Evolutionary conservation across 2,888 invertebrate species (phyloP), one percentile per base, ranked within the genome.

Genomic region (Acleris emargana): DNA sequence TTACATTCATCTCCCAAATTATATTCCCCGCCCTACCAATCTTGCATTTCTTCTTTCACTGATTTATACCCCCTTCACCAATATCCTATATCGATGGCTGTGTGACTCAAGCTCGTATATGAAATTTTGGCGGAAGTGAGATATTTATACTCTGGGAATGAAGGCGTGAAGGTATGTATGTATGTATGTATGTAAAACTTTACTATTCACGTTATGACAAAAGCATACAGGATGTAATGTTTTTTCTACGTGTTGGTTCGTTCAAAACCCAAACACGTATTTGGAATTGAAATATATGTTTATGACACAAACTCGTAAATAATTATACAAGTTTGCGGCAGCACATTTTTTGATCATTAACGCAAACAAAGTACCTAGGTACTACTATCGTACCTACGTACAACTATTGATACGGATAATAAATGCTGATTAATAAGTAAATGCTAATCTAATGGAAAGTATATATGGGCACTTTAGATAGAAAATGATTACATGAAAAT

Each of bases 41-140:
- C 4, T 22, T 4, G 4, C 2, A 3, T 22, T 22, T 22, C 22
- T 22, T 22, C 22, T 22, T 22, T 22, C 22, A 22, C 22, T 22
- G 22, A 22, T 22, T 4, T 22, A 2, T 4, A 22, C 22, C 22
- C 22, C 22, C 22, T 22, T 22, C 4, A 22, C 4, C 22, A 22
- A 22, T n/a, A n/a, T n/a, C n/a, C n/a, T n/a, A n/a, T 57, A 57
- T 58, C 58, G 58, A 47, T 47, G 58, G 58, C 58, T 58, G 47
- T 58, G 47, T 58, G 47, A 58, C 58, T 58, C 57, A 47, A 57
- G 45, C 57, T 47, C 57, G 57, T 45, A 57, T 57, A 57, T 57
- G 57, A 57, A 45, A 57, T 18, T 57, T 57, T 47, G 28, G 17
- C 17, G 57, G 45, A 57, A 57, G 22, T 57, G 17, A 57, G 47